Percentiles rank a stretch among this genome's conserved stretches.
Evolutionary conservation across 2,797 vertebrate genomes (phyloP).

Genomic region (Chanos chanos): DNA sequence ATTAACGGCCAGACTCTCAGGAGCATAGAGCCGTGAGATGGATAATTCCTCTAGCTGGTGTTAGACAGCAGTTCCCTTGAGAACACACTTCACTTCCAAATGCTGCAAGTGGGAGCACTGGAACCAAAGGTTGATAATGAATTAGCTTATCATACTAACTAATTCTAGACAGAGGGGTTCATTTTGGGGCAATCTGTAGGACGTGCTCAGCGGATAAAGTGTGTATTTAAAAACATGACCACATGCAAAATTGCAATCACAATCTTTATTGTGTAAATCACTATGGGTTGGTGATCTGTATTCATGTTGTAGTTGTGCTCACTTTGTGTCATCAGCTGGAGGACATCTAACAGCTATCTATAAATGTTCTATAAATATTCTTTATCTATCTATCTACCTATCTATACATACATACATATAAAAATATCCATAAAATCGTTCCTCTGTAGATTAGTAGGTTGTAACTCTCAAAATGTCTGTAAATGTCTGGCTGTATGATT

Average conservation of each 20-base stretch:
- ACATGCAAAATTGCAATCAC: background rate
- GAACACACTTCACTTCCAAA: background rate
- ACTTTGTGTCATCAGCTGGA: too few species aligned
- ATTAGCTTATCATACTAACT: constrained; percentile 2
- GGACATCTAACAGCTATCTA: too few species aligned
- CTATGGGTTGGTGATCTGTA: background rate
- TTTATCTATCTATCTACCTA: too few species aligned
- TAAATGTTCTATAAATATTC: too few species aligned
- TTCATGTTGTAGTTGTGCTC: background rate
- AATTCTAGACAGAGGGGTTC: too few species aligned
- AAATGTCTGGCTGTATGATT: too few species aligned
- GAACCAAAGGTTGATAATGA: constrained; percentile 1
- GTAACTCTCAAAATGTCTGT: too few species aligned
- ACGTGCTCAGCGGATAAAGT: background rate
- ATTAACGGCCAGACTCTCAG: constrained; percentile 24
- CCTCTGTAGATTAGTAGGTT: too few species aligned
- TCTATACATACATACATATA: too few species aligned
- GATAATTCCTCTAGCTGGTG: constrained; percentile 22
- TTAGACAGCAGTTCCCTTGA: constrained; percentile 2
- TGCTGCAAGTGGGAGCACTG: background rate
- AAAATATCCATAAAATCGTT: too few species aligned
- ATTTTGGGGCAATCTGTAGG: too few species aligned
- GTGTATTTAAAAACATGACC: background rate
- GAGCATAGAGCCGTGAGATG: constrained; percentile 26
- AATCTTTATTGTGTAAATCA: background rate